Conservation (phyloP, 2,113 vertebrate genomes). For the Meles meles region DNA sequence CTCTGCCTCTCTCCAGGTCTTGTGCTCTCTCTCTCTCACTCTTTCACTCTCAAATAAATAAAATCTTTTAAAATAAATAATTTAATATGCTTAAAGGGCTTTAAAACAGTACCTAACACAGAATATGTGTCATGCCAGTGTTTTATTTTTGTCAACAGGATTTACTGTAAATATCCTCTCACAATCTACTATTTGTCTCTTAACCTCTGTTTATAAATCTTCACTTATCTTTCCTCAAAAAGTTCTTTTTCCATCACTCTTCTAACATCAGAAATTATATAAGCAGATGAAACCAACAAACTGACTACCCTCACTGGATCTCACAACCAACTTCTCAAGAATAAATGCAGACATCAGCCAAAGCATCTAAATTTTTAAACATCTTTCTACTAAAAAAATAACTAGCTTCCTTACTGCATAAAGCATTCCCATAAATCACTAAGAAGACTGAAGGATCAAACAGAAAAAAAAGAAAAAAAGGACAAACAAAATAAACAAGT, state of each 20-base stretch:
- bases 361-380: not conserved
- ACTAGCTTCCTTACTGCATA: not conserved
- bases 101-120: not conserved
- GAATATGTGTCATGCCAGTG: not conserved
- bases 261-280: not conserved
- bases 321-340: constrained; percentile 41
- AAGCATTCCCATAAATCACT: not conserved
- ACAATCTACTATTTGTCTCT: not conserved
- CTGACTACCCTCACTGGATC: not conserved
- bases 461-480: not conserved
- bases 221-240: constrained; percentile 13
- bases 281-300: constrained; percentile 34
- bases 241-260: constrained; percentile 34
- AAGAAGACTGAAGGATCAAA: not conserved
- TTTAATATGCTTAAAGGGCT: not conserved
- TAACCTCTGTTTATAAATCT: constrained; percentile 8
- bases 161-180: constrained; percentile 17
- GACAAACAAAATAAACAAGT: not conserved
- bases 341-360: not conserved
- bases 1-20: not conserved
- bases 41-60: not conserved
- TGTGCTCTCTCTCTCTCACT: not conserved
- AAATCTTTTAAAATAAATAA: not conserved
- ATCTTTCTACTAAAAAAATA: not conserved
- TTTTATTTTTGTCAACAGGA: not conserved